Conservation (phyloP, 2,113 vertebrate species). For the Dasyurus viverrinus region DNA sequence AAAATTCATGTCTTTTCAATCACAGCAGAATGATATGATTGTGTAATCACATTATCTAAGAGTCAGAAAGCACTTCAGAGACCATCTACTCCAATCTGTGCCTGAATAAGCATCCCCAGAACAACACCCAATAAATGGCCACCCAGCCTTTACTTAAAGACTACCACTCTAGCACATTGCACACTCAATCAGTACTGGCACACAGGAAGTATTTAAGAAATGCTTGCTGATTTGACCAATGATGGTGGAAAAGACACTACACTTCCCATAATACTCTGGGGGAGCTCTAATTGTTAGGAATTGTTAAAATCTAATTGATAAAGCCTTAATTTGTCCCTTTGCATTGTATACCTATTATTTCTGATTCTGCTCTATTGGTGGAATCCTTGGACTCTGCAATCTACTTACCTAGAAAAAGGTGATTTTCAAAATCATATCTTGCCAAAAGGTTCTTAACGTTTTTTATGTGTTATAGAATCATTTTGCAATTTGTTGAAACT, state of each 20-base stretch:
- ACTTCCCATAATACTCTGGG: background rate
- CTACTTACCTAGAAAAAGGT: background rate
- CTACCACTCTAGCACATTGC: background rate
- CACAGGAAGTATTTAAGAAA: background rate
- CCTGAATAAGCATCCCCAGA: background rate
- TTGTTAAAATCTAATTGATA: background rate
- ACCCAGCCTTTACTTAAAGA: background rate
- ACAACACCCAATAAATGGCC: background rate
- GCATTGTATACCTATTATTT: background rate
- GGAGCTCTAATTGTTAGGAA: background rate
- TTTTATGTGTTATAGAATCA: background rate
- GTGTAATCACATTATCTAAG: background rate
- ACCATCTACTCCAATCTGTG: background rate
- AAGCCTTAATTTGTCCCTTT: background rate
- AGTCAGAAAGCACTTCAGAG: background rate
- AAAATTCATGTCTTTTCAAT: background rate
- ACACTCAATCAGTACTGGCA: background rate
- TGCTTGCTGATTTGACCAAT: background rate
- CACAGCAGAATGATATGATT: background rate
- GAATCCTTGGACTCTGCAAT: background rate
- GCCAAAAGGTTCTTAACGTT: background rate
- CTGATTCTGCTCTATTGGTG: background rate
- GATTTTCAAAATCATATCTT: background rate
- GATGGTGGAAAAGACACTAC: background rate
- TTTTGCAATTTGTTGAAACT: background rate